Base-by-base conservation (phyloP, 2,888 invertebrate genomes). In the Caenorhabditis sinica region DNA sequence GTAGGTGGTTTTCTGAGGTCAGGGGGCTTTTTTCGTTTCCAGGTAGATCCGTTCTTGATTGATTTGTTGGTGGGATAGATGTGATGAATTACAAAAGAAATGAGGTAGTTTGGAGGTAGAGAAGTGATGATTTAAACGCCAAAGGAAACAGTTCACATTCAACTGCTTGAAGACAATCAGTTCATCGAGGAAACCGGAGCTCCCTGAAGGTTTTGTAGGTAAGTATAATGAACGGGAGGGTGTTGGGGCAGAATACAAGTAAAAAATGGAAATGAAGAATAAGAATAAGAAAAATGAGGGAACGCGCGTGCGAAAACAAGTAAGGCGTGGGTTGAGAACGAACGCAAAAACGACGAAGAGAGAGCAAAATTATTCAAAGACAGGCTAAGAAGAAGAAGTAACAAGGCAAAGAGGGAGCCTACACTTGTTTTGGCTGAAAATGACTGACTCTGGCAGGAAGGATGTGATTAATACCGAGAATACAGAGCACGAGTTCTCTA, bases 121-220 rank as follows among this genome's bases (percentile, higher is more conserved):
- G 45, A 28, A 36, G 15, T 36, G 53, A 80, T 66, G 58, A 61
- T 63, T 72, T 58, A 65, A 36, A 80, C 80, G 65, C 60, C 72
- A 69, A 28, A 71, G 63, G 71, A 30, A 80, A 72, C 72, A 58
- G 72, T 80, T 80, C 80, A 80, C 80, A 80, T 80, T 80, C 80
- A 80, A 72, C 72, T 56, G 61, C 15, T 43, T 20, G 30, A 30
- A 36, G 68, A 69, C 63, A 72, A n/a, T 80, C 80, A 80, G 72
- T 80, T 80, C 80, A 80, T 80, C 72, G 80, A 80, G 80, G 72
- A 80, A 80, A 72, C 45, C 49, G 23, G 65, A 53, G 80, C 80
- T 80, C 66, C 80, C 80, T 80, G 80, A 77, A 69, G 49, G 51
- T 61, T 49, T 23, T 4, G n/a, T 51, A 51, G n/a, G 20, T 51